Percentiles rank a stretch among this genome's conserved stretches.
phyloP scores from a whole-genome alignment of 2,113 vertebrate species.

The Sminthopsis crassicaudata region DNA sequence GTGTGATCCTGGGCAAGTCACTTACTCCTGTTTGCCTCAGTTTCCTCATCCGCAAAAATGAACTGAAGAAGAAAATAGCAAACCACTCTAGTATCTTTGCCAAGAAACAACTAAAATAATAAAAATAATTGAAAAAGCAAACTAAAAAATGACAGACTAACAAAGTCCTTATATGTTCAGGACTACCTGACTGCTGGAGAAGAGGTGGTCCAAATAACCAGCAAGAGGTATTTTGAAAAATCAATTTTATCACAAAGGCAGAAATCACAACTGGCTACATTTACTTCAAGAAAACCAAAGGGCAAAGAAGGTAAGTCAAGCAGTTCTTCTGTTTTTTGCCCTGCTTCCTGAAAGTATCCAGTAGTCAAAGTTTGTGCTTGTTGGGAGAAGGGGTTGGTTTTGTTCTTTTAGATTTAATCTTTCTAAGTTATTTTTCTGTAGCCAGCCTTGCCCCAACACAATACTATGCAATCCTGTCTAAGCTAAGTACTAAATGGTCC shows the following conservation, averaged over 20 bases:
- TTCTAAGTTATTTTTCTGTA: background rate
- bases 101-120: too few species aligned
- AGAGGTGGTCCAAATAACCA: background rate
- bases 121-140: too few species aligned
- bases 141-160: background rate
- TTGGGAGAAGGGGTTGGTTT: background rate
- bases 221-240: background rate
- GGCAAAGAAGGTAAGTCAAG: background rate
- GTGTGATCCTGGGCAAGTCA: background rate
- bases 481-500: background rate
- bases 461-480: background rate
- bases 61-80: background rate
- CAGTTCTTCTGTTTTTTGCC: background rate
- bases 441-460: background rate
- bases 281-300: background rate
- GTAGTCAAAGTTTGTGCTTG: background rate
- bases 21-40: background rate
- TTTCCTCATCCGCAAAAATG: background rate
- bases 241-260: background rate
- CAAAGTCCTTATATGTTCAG: background rate
- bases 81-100: background rate
- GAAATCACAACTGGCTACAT: background rate
- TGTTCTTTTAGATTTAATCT: background rate
- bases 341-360: background rate
- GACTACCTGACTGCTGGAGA: background rate